A percentile compares a stretch with the other conserved stretches of the same genome.
These are phyloP conservation scores for Bergia puertoricense DNA, from an alignment of 92 coral and sea anemone species.

Conservation along the genomic window DNA sequence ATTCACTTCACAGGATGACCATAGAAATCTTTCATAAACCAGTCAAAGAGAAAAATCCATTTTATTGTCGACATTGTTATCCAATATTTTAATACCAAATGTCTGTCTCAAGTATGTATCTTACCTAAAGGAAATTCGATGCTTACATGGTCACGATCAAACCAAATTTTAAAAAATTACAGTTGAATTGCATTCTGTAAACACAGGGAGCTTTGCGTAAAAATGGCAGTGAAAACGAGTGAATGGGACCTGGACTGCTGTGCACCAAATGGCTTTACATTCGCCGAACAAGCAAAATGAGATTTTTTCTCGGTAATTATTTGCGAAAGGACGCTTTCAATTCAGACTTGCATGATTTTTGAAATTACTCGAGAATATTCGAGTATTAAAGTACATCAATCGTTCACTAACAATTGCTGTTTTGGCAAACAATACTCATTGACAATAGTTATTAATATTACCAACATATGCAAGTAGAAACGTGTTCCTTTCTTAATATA, in stretches of 20 bases:
- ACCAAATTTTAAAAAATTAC: not conserved
- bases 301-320: not conserved
- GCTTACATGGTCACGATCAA: not conserved
- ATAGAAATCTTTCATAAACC: not conserved
- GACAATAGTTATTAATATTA: not conserved
- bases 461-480: constrained; percentile 35
- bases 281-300: not conserved
- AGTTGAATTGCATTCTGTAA: constrained; percentile 10
- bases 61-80: constrained; percentile 6
- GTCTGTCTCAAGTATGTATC: not conserved
- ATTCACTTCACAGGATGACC: constrained; percentile 31
- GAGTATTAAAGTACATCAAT: constrained; percentile 6
- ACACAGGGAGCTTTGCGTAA: not conserved
- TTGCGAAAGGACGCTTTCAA: not conserved
- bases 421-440: constrained; percentile 25
- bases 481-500: constrained; percentile 40
- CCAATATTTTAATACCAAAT: not conserved
- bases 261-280: not conserved
- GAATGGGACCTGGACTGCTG: not conserved
- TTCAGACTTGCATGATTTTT: not conserved
- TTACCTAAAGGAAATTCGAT: not conserved
- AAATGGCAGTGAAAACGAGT: constrained; percentile 7
- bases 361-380: not conserved
- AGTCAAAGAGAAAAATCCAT: not conserved
- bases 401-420: not conserved